Conservation (phyloP, 1,140 invertebrate genomes). For the Thaumatotibia leucotreta region DNA sequence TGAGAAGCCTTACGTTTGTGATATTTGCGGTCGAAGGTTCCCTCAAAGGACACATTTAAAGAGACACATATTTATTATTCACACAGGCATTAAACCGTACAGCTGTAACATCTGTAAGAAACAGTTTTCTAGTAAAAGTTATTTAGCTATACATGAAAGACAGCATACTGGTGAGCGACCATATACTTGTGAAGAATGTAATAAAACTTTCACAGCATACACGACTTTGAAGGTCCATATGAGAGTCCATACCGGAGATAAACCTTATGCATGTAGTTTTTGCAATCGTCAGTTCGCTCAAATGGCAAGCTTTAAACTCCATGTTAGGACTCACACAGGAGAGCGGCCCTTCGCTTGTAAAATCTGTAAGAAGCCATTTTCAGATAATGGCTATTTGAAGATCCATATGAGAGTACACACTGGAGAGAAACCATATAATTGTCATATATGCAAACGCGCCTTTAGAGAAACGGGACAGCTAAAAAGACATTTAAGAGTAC, state of each 20-base stretch:
- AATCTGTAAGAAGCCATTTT: conserved; percentile 84
- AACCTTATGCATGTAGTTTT: conserved; percentile 84
- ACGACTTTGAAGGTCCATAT: conserved; percentile 79
- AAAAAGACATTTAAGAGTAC: conserved; percentile 51
- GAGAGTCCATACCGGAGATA: conserved; percentile 78
- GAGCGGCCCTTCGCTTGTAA: conserved; percentile 92
- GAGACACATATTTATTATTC: conserved; percentile 88
- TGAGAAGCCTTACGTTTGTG: conserved; percentile 92
- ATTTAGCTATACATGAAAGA: conserved; percentile 72
- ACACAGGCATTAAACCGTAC: conserved; percentile 89
- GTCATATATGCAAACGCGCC: conserved; percentile 56
- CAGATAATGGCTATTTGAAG: conserved; percentile 64
- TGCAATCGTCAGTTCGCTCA: conserved; percentile 89
- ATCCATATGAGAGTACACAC: conserved; percentile 71
- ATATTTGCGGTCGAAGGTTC: conserved; percentile 88
- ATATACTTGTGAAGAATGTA: conserved; percentile 73
- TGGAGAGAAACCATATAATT: conserved; percentile 61
- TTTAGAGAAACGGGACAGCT: conserved; percentile 64
- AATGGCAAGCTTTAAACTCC: conserved; percentile 84
- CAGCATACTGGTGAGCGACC: conserved; percentile 79
- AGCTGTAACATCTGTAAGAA: conserved; percentile 92
- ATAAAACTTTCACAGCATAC: conserved; percentile 68
- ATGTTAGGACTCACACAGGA: conserved; percentile 89
- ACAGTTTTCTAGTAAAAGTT: conserved; percentile 85
- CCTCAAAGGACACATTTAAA: conserved; percentile 87